These are phyloP conservation scores for Recurvirostra avosetta DNA, from an alignment of 2,113 vertebrate genomes.

Conservation along the genomic window DNA sequence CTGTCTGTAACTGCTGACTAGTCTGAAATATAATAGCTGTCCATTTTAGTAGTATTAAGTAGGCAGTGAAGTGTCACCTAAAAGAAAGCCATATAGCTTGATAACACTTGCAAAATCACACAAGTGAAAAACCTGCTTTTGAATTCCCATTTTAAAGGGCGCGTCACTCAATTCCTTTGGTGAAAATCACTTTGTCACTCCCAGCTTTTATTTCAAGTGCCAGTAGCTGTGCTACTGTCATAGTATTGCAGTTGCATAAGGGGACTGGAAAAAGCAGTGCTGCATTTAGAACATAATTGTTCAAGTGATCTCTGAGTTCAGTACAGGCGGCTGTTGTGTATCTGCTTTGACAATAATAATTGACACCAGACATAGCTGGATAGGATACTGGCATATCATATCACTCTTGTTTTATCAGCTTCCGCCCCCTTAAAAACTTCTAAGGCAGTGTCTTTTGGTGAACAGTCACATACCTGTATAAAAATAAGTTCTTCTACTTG, in stretches of 20 bases:
- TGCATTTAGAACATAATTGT: conserved; percentile 55
- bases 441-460: not conserved
- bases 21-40: not conserved
- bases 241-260: conserved; percentile 1
- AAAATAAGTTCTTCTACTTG: not conserved
- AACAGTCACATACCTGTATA: not conserved
- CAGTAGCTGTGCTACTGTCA: not conserved
- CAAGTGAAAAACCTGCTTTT: not conserved
- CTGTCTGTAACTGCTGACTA: not conserved
- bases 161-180: not conserved
- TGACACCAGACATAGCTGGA: conserved; percentile 1
- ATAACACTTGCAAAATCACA: not conserved
- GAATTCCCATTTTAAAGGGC: not conserved
- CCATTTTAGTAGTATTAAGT: not conserved
- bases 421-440: not conserved
- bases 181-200: not conserved
- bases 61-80: not conserved
- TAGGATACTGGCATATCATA: not conserved
- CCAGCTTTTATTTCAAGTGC: not conserved
- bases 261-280: conserved; percentile 8
- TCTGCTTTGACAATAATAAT: conserved; percentile 33
- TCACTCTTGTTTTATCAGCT: not conserved
- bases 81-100: not conserved
- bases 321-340: not conserved
- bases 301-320: not conserved